Percentiles rank a stretch among this genome's conserved stretches.
Evolutionary conservation across 2,888 invertebrate genomes (phyloP).

Genomic region (Brenthis hecate): DNA sequence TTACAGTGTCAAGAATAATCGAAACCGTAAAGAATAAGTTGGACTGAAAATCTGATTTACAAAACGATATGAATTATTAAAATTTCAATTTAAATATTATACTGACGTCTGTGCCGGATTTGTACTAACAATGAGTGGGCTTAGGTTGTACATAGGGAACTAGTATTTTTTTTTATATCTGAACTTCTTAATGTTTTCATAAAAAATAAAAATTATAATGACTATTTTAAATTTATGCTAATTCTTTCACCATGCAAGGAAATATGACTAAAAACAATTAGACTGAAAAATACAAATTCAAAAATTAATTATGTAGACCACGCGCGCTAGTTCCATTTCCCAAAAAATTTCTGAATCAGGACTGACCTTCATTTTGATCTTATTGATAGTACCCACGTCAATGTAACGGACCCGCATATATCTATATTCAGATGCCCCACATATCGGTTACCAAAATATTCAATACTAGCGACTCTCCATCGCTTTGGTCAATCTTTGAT

Average conservation of each 20-base stretch:
- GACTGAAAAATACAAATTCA: conserved; percentile 4
- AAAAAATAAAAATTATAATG: neutral
- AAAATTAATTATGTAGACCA: conserved; percentile 32
- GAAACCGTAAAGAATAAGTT: conserved; percentile 16
- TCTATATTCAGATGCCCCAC: conserved; percentile 39
- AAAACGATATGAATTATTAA: conserved; percentile 39
- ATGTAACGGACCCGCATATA: conserved; percentile 35
- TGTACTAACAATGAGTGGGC: neutral
- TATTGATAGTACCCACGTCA: conserved; percentile 29
- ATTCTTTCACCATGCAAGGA: too few species aligned
- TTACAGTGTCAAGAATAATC: conserved; percentile 30
- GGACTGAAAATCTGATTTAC: conserved; percentile 38
- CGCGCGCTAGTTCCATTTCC: conserved; percentile 27
- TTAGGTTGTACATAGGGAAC: neutral
- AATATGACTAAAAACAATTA: neutral
- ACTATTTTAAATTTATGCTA: too few species aligned
- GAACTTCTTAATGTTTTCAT: neutral
- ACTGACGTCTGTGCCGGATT: conserved; percentile 39
- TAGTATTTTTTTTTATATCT: neutral
- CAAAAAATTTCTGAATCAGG: conserved; percentile 28
- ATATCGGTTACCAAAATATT: neutral
- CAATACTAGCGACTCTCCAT: neutral
- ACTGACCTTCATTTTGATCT: conserved; percentile 22
- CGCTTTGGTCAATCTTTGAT: too few species aligned
- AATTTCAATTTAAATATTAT: neutral